These are phyloP conservation scores for Lethenteron camtschaticum DNA, from an alignment of 2,113 vertebrate species.

Conservation along the genomic window DNA sequence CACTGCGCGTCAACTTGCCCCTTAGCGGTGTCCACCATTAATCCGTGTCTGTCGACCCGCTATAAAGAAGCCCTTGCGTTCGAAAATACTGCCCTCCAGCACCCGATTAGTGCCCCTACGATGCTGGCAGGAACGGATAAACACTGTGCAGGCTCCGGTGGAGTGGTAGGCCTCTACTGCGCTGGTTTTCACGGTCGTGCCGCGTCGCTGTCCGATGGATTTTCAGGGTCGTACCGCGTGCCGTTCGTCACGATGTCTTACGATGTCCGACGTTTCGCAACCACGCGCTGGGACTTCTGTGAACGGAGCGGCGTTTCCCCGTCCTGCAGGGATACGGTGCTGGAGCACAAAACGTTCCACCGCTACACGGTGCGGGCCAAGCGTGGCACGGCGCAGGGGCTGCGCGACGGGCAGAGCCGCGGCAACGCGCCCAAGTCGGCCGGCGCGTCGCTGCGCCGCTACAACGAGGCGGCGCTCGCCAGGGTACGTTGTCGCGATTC, in stretches of 20 bases:
- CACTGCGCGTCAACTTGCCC: no score
- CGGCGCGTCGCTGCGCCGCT: slow-evolving; percentile 51
- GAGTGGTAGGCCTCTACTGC: neutral
- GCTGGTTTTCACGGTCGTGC: neutral
- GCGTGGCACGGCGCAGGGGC: slow-evolving; percentile 49
- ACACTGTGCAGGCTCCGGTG: no score
- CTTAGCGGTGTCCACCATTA: no score
- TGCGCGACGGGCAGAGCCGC: slow-evolving; percentile 42
- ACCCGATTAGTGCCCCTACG: slow-evolving; percentile 3
- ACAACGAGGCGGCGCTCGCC: slow-evolving; percentile 51
- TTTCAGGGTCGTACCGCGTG: neutral
- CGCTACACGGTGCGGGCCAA: slow-evolving; percentile 75
- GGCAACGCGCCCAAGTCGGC: slow-evolving; percentile 40
- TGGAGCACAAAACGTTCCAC: slow-evolving; percentile 83
- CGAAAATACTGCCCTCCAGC: no score
- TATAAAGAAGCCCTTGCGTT: no score
- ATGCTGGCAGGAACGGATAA: no score
- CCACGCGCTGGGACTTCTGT: no score
- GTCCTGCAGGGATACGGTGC: slow-evolving; percentile 32
- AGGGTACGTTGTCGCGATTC: slow-evolving; percentile 24
- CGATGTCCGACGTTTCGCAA: no score
- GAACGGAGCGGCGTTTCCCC: no score
- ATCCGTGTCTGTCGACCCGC: no score
- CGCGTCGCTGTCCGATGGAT: neutral
- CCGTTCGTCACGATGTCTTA: no score